Conservation (phyloP, 2,888 invertebrate species). For the Ernsta delagoae region DNA sequence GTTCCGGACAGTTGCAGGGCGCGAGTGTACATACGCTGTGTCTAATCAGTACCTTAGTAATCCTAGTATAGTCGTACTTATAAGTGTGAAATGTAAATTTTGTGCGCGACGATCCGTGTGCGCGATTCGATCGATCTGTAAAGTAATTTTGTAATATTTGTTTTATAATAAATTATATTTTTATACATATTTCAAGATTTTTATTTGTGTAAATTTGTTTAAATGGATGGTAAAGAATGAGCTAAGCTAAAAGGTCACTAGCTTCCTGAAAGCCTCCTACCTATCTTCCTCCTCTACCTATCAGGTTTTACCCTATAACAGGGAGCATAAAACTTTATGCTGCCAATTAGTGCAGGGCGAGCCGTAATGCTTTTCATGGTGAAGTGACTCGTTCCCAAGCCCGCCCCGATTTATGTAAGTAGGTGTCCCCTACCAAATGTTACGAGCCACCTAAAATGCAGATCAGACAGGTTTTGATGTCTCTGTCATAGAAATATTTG, state of each 20-base stretch:
- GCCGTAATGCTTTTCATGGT: too few relatives aligned
- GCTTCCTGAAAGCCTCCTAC: too few relatives aligned
- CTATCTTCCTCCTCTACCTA: too few relatives aligned
- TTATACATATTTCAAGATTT: slow-evolving; percentile 49
- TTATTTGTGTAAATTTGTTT: slow-evolving; percentile 26
- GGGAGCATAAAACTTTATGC: too few relatives aligned
- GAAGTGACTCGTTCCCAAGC: too few relatives aligned
- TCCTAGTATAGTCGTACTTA: slow-evolving; percentile 53
- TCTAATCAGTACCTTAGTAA: slow-evolving; percentile 58
- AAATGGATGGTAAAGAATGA: background rate
- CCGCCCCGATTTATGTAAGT: too few relatives aligned
- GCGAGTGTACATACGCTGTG: slow-evolving; percentile 72
- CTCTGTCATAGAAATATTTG: too few relatives aligned
- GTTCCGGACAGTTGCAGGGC: slow-evolving; percentile 60
- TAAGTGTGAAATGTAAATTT: slow-evolving; percentile 62
- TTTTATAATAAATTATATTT: slow-evolving; percentile 84
- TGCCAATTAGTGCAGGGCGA: too few relatives aligned
- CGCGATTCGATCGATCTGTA: slow-evolving; percentile 57
- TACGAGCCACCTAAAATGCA: too few relatives aligned
- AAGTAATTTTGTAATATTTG: slow-evolving; percentile 76
- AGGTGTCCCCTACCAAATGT: too few relatives aligned
- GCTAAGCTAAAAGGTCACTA: background rate
- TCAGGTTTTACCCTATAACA: too few relatives aligned
- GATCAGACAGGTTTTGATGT: too few relatives aligned
- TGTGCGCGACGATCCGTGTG: slow-evolving; percentile 62